Evolutionary conservation across 2,113 vertebrate species (phyloP).

Genomic region (Equus przewalskii): DNA sequence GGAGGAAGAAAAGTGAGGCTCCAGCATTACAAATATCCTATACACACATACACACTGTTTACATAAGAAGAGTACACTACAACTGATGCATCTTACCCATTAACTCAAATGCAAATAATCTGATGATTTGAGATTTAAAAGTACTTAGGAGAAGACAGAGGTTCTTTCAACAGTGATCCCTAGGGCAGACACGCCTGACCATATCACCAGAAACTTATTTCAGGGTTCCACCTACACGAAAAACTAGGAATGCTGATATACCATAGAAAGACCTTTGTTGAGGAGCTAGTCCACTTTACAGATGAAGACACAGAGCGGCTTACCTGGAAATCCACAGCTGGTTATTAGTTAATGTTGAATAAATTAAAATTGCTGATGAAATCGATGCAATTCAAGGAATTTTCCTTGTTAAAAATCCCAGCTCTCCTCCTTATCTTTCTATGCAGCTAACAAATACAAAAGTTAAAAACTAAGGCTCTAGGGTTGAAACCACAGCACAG

Average conservation of each 20-base stretch:
- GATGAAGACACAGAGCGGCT: not conserved
- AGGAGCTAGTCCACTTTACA: not conserved
- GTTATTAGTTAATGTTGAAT: not conserved
- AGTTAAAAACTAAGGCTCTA: slow-evolving; percentile 11
- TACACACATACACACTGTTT: too few relatives aligned
- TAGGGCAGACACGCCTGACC: not conserved
- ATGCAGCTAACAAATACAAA: not conserved
- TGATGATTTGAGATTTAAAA: not conserved
- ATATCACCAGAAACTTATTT: not conserved
- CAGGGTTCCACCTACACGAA: not conserved
- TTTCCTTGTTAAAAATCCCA: slow-evolving; percentile 6
- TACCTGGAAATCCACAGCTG: not conserved
- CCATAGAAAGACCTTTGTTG: not conserved
- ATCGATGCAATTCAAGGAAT: slow-evolving; percentile 29
- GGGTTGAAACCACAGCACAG: not conserved
- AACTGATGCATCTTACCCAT: not conserved
- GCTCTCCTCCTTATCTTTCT: not conserved
- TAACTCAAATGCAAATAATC: not conserved
- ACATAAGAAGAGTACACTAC: not conserved
- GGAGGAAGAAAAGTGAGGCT: not conserved
- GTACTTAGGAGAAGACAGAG: not conserved
- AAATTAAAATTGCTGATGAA: not conserved
- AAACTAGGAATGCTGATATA: not conserved
- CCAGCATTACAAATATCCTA: not conserved
- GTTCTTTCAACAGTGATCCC: not conserved